phyloP scores from a whole-genome alignment of 2,113 vertebrate species.

The Ammospiza nelsoni region DNA sequence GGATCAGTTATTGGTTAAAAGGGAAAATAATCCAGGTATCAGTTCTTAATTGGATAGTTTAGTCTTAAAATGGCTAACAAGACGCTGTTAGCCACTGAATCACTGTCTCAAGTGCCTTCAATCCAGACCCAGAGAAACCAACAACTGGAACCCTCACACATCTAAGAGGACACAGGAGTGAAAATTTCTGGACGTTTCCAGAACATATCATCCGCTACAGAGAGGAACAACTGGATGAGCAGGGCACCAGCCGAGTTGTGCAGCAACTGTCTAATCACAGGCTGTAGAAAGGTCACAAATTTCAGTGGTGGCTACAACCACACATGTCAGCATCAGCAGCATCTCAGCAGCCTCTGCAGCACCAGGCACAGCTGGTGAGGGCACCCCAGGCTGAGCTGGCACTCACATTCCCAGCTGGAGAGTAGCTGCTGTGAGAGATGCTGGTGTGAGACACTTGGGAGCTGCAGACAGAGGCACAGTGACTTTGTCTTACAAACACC shows the following conservation, averaged over 20 bases:
- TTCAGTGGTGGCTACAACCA: background rate
- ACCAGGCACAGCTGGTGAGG: accelerated
- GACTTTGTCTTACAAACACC: no score
- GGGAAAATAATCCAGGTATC: no score
- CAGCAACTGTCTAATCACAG: background rate
- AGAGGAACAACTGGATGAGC: background rate
- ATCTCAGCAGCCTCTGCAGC: background rate
- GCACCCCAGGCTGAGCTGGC: background rate
- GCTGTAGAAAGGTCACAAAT: background rate
- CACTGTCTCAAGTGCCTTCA: no score
- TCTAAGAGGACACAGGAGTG: background rate
- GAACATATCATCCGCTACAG: background rate
- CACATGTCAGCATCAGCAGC: background rate
- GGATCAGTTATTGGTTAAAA: no score
- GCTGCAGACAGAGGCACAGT: background rate
- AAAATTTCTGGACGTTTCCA: background rate
- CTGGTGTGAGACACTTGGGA: background rate
- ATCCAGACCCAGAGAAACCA: no score
- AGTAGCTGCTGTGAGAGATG: accelerated
- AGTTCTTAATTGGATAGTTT: no score
- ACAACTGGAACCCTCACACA: no score
- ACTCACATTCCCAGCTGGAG: no score
- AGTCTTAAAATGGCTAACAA: no score
- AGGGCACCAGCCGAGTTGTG: background rate
- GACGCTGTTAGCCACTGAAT: no score